phyloP scores from a whole-genome alignment of 2,797 vertebrate genomes.

The Rhynchotus rufescens region DNA sequence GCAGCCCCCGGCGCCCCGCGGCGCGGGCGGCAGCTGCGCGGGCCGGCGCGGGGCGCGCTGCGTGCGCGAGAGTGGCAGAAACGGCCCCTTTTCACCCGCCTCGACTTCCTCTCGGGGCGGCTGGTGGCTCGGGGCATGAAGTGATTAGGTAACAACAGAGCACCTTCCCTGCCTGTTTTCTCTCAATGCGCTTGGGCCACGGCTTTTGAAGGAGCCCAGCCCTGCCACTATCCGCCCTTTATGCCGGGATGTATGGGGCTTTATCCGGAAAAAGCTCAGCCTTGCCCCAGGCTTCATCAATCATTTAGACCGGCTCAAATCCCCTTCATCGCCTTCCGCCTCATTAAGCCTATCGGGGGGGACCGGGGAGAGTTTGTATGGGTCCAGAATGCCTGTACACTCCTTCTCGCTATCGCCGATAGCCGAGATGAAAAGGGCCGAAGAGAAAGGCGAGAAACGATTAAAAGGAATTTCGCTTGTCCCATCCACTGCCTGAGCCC shows the following conservation, averaged over 20 bases:
- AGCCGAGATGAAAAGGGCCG: background rate
- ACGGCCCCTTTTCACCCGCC: slow-evolving; percentile 83
- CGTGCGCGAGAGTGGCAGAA: slow-evolving; percentile 1
- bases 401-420: background rate
- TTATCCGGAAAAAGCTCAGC: slow-evolving; percentile 93
- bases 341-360: slow-evolving; percentile 92
- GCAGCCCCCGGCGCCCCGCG: background rate
- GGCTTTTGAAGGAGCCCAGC: slow-evolving; percentile 92
- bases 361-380: slow-evolving; percentile 79
- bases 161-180: slow-evolving; percentile 90
- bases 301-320: slow-evolving; percentile 94
- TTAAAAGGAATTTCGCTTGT: background rate
- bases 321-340: slow-evolving; percentile 89
- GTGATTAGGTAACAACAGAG: slow-evolving; percentile 98
- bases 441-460: slow-evolving; percentile 9
- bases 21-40: slow-evolving; percentile 35
- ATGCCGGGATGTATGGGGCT: slow-evolving; percentile 93
- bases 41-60: background rate
- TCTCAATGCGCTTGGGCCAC: slow-evolving; percentile 84
- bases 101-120: slow-evolving; percentile 82
- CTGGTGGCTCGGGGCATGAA: slow-evolving; percentile 95
- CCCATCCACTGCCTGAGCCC: background rate
- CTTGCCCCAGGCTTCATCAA: slow-evolving; percentile 99
- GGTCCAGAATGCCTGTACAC: slow-evolving; percentile 80
- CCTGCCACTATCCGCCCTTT: slow-evolving; percentile 93